Evolutionary conservation across 2,888 invertebrate genomes (phyloP).

Genomic region (Panorpa germanica): DNA sequence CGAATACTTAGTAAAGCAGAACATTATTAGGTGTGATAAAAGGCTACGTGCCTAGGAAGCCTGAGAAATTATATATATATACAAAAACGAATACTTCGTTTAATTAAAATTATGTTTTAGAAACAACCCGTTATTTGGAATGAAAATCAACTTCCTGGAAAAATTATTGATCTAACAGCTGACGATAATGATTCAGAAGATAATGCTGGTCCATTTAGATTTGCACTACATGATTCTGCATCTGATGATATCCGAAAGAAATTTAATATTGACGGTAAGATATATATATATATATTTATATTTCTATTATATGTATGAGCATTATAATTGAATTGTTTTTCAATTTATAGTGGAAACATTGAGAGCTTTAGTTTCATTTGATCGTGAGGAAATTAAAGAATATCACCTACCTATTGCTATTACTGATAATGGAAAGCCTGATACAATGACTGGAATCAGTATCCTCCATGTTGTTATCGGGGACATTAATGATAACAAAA

Average conservation of each 20-base stretch:
- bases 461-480: slow-evolving; percentile 80
- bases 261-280: slow-evolving; percentile 47
- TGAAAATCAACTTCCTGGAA: slow-evolving; percentile 54
- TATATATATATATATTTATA: slow-evolving; percentile 6
- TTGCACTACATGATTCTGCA: slow-evolving; percentile 43
- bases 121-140: slow-evolving; percentile 67
- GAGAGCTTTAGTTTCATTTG: slow-evolving; percentile 55
- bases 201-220: slow-evolving; percentile 75
- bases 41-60: no score
- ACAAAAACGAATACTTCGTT: slow-evolving; percentile 8
- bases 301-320: slow-evolving; percentile 6
- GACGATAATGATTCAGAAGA: slow-evolving; percentile 63
- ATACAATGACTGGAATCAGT: slow-evolving; percentile 54
- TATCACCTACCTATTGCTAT: slow-evolving; percentile 80
- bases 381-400: slow-evolving; percentile 72
- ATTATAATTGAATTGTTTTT: slow-evolving; percentile 8
- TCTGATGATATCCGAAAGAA: slow-evolving; percentile 46
- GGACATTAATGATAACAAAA: slow-evolving; percentile 84
- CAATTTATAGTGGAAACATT: slow-evolving; percentile 34
- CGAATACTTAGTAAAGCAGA: no score
- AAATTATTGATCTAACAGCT: slow-evolving; percentile 49
- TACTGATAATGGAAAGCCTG: slow-evolving; percentile 62
- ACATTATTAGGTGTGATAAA: no score
- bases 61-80: no score
- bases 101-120: slow-evolving; percentile 19